A percentile compares a stretch with the other conserved stretches of the same genome.
Evolutionary conservation across 2,888 invertebrate species (phyloP).

Genomic region (Herminia tarsipennalis): DNA sequence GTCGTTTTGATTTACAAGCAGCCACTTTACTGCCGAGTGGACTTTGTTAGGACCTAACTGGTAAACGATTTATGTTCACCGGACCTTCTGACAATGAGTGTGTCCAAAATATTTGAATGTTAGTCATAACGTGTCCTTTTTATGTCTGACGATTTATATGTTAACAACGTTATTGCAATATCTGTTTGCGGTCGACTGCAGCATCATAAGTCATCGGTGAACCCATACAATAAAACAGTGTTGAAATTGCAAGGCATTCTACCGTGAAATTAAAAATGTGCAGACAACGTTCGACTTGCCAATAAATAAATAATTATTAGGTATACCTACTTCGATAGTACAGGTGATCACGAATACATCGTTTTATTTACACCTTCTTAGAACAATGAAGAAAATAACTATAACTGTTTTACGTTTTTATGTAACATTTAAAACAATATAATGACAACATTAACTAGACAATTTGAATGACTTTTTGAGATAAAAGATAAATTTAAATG

Average conservation of each 20-base stretch:
- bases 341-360: too few relatives aligned
- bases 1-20: constrained; percentile 82
- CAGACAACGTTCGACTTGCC: constrained; percentile 33
- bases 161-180: constrained; percentile 61
- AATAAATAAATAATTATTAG: constrained; percentile 32
- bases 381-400: too few relatives aligned
- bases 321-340: too few relatives aligned
- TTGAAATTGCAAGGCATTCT: constrained; percentile 33
- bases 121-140: constrained; percentile 68
- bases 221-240: constrained; percentile 37
- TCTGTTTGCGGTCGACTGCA: constrained; percentile 49
- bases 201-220: constrained; percentile 28
- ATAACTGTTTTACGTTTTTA: too few relatives aligned
- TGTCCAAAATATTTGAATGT: constrained; percentile 77
- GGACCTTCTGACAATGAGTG: constrained; percentile 68
- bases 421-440: too few relatives aligned
- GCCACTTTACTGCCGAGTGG: constrained; percentile 78
- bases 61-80: constrained; percentile 76
- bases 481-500: too few relatives aligned
- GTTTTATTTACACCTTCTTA: too few relatives aligned
- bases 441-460: too few relatives aligned
- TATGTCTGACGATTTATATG: constrained; percentile 48
- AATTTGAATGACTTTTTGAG: too few relatives aligned
- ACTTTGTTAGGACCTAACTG: constrained; percentile 82
- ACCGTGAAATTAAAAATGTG: constrained; percentile 48